phyloP scores from a whole-genome alignment of 2,113 vertebrate species.

The Platysteira castanea region DNA sequence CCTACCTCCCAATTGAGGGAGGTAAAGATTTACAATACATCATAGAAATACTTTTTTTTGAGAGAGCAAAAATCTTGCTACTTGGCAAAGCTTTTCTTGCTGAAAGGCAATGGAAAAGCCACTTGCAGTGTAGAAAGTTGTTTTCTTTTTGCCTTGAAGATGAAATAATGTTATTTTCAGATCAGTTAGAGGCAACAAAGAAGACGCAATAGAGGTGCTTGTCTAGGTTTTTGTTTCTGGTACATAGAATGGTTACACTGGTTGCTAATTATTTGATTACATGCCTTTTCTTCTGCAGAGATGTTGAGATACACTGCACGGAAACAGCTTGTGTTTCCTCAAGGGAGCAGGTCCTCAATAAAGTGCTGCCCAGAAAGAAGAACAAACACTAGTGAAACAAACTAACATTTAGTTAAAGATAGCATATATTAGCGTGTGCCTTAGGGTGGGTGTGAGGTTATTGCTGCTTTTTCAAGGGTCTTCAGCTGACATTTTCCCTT shows the following conservation, averaged over 20 bases:
- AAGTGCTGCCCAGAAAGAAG: background rate
- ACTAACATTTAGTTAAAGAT: background rate
- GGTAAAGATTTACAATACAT: conserved; percentile 39
- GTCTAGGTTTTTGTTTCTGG: background rate
- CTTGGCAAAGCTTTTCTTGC: background rate
- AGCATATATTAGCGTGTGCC: rapidly evolving
- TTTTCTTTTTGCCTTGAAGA: conserved; percentile 31
- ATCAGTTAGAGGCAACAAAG: background rate
- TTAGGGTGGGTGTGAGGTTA: background rate
- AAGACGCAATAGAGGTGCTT: background rate
- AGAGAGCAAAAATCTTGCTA: background rate
- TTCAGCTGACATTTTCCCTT: background rate
- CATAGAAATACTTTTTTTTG: conserved; percentile 25
- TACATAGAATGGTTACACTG: background rate
- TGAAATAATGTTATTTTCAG: conserved; percentile 10
- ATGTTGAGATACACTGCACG: background rate
- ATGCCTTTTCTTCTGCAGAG: background rate
- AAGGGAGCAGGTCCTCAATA: background rate
- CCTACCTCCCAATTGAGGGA: conserved; percentile 43
- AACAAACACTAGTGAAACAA: background rate
- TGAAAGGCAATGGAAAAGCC: background rate
- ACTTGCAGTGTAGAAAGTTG: background rate
- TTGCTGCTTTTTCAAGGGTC: background rate
- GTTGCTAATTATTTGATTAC: conserved; percentile 8
- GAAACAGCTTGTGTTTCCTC: background rate